A percentile compares a stretch with the other conserved stretches of the same genome.
Conservation (phyloP, 2,888 invertebrate genomes). For the Agonopterix alstromeriana region DNA sequence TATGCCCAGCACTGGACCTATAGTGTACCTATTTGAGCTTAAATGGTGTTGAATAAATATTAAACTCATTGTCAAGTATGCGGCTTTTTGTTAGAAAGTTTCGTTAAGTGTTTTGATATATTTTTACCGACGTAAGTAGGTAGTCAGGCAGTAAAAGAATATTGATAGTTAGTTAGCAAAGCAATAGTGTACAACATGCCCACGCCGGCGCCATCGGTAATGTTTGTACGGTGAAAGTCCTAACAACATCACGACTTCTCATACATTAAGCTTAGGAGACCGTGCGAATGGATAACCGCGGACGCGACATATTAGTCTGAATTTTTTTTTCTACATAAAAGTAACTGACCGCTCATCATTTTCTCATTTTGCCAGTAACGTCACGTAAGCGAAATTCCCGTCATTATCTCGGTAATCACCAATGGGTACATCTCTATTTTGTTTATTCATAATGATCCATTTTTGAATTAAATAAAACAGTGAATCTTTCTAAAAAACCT, state of each 20-base stretch:
- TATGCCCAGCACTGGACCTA: too few species aligned
- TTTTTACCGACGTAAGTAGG: too few species aligned
- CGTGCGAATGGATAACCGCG: slow-evolving; percentile 60
- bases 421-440: slow-evolving; percentile 4
- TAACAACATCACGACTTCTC: slow-evolving; percentile 62
- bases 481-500: slow-evolving; percentile 26
- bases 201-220: slow-evolving; percentile 48
- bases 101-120: too few species aligned
- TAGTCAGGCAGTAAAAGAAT: background rate
- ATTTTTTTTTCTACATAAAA: slow-evolving; percentile 30
- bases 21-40: too few species aligned
- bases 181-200: slow-evolving; percentile 14
- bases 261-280: slow-evolving; percentile 59
- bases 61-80: too few species aligned
- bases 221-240: slow-evolving; percentile 65
- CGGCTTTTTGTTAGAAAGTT: too few species aligned
- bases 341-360: slow-evolving; percentile 54
- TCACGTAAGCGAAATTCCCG: slow-evolving; percentile 30
- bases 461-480: slow-evolving; percentile 10
- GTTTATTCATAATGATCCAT: slow-evolving; percentile 1
- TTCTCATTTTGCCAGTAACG: slow-evolving; percentile 46
- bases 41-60: too few species aligned
- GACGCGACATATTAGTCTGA: slow-evolving; percentile 42
- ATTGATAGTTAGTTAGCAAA: slow-evolving; percentile 7
- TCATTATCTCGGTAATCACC: slow-evolving; percentile 20